Evolutionary conservation across 2,797 vertebrate genomes (phyloP), one percentile per base, ranked within the genome.

Genomic region (Trachops cirrhosus): DNA sequence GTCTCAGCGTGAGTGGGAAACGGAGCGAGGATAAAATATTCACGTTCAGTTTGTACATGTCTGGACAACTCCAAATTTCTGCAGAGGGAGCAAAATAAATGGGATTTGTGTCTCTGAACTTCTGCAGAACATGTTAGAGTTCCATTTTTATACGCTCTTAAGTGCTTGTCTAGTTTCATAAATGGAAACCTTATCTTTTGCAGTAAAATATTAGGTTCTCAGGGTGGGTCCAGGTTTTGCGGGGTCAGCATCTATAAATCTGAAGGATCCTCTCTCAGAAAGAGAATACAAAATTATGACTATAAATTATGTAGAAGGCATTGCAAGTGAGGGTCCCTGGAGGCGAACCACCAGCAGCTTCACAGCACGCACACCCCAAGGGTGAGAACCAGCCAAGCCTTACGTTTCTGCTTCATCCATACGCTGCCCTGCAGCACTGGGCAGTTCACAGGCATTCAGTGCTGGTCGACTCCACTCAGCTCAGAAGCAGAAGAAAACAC

Each of bases 41-140:
- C 59, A 26, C 54, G n/a, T 80, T 87, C 41, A 52, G 57, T 85
- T 37, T 79, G 41, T 54, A 86, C 24, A 48, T 7, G 73, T 15
- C 62, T 18, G 71, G 70, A 75, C 59, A 94, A 95, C 74, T 48
- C 12, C 90, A 90, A 44, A 93, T 94, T 94, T 96, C 70, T 87
- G 62, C 68, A 90, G 32, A 92, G 29, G 34, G 84, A 87, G 84
- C 46, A 75, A 94, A 94, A 77, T 44, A 78, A 85, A 59, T 59
- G 21, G 12, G 24, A 67, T 68, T 59, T 85, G 84, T 59, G 84
- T 86, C 73, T 86, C 78, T 75, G 41, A 82, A 74, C n/a, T 70
- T 84, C 34, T 54, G 7, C n/a, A 90, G 50, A 80, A 62, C 14
- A 67, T 41, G 39, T 78, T 82, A 15, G 18, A 74, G 22, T 16